Conservation (phyloP, 2,888 invertebrate genomes). For the Hirtodrosophila trivittata region DNA sequence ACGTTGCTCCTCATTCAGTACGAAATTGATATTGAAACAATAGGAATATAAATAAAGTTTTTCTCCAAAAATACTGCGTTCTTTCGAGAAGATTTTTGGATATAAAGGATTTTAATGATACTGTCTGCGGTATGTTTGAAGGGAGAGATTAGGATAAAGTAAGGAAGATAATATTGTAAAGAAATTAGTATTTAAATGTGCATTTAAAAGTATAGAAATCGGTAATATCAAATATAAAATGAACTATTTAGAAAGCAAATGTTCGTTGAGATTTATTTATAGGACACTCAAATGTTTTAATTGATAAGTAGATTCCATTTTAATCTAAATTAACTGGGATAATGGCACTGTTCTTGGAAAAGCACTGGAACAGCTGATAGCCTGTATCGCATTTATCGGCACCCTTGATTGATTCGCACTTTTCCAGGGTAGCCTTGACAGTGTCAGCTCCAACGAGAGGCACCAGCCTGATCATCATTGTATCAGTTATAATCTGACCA, state of each 20-base stretch:
- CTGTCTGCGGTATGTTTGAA: no score
- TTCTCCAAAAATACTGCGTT: no score
- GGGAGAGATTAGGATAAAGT: no score
- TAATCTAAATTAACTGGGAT: not conserved
- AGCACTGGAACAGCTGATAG: slow-evolving; percentile 56
- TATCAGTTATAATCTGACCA: slow-evolving; percentile 57
- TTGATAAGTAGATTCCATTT: not conserved
- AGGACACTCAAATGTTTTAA: not conserved
- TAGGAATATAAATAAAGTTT: no score
- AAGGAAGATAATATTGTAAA: no score
- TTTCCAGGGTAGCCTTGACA: slow-evolving; percentile 31
- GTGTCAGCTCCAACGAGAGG: slow-evolving; percentile 44
- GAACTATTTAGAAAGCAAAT: not conserved
- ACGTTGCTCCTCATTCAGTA: no score
- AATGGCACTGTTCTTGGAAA: slow-evolving; percentile 34
- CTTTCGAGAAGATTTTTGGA: no score
- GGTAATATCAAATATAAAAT: no score
- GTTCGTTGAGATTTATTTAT: slow-evolving; percentile 18
- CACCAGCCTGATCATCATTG: slow-evolving; percentile 39
- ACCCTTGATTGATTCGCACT: slow-evolving; percentile 51
- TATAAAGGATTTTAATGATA: no score
- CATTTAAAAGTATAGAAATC: no score
- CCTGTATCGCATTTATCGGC: slow-evolving; percentile 64
- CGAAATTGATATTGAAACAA: no score
- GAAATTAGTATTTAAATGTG: no score